These are phyloP conservation scores for Phengaris arion DNA, from an alignment of 2,888 invertebrate species.

Conservation along the genomic window DNA sequence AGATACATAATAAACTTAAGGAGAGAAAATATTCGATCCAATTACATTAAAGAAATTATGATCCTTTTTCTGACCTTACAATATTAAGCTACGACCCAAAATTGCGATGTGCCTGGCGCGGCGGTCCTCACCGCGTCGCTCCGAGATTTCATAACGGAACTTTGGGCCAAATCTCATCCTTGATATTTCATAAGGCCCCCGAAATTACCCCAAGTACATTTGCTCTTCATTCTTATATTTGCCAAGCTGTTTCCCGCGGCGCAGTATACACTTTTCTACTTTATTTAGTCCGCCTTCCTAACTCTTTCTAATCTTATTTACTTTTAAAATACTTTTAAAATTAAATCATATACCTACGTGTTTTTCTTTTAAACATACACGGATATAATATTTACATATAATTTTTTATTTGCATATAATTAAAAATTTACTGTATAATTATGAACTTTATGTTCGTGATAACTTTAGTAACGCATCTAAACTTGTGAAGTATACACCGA, in stretches of 20 bases:
- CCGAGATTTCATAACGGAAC: slow-evolving; percentile 10
- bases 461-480: slow-evolving; percentile 4
- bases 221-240: slow-evolving; percentile 5
- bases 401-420: too few relatives aligned
- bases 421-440: too few relatives aligned
- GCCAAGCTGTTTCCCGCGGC: slow-evolving; percentile 11
- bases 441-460: too few relatives aligned
- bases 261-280: background rate
- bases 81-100: background rate
- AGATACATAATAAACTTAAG: background rate
- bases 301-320: background rate
- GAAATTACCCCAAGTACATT: slow-evolving; percentile 5
- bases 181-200: slow-evolving; percentile 12
- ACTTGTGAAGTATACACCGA: background rate
- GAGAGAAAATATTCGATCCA: background rate
- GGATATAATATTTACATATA: too few relatives aligned
- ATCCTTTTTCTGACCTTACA: background rate
- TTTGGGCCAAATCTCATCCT: slow-evolving; percentile 1
- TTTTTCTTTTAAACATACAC: too few relatives aligned
- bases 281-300: background rate
- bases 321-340: too few relatives aligned
- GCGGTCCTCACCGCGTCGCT: background rate
- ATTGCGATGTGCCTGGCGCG: background rate
- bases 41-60: background rate
- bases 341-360: too few relatives aligned